Evolutionary conservation across 2,113 vertebrate species (phyloP).

Genomic region (Nycticryphes semicollaris): DNA sequence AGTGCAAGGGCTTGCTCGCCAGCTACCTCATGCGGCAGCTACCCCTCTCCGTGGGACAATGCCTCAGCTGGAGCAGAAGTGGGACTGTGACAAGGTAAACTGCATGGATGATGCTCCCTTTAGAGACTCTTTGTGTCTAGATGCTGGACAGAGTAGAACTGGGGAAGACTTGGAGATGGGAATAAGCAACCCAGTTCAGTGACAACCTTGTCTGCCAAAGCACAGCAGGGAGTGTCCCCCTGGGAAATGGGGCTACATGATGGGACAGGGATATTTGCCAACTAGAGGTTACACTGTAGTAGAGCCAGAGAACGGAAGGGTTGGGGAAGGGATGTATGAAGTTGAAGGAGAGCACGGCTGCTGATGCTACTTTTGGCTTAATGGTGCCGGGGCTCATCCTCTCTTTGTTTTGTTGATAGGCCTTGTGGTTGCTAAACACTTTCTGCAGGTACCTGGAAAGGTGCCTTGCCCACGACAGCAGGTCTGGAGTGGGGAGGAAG

Average conservation of each 20-base stretch:
- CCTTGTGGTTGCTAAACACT: neutral
- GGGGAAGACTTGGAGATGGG: neutral
- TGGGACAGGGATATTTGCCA: neutral
- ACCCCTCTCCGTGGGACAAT: accelerated
- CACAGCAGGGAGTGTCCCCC: neutral
- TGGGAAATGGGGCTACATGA: neutral
- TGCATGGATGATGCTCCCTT: accelerated
- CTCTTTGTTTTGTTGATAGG: neutral
- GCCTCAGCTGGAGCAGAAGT: neutral
- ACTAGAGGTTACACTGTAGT: accelerated
- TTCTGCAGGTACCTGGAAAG: neutral
- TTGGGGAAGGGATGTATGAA: neutral
- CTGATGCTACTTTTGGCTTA: neutral
- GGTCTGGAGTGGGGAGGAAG: neutral
- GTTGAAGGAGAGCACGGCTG: neutral
- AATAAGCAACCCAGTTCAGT: neutral
- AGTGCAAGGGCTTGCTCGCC: neutral
- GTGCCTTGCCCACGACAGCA: neutral
- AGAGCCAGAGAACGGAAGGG: neutral
- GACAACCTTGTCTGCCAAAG: neutral
- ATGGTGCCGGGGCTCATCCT: neutral
- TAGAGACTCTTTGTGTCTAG: neutral
- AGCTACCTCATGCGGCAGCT: neutral
- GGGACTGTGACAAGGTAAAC: neutral
- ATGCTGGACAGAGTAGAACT: neutral